Conservation (phyloP, 1,140 invertebrate genomes). For the Cydia fagiglandana region DNA sequence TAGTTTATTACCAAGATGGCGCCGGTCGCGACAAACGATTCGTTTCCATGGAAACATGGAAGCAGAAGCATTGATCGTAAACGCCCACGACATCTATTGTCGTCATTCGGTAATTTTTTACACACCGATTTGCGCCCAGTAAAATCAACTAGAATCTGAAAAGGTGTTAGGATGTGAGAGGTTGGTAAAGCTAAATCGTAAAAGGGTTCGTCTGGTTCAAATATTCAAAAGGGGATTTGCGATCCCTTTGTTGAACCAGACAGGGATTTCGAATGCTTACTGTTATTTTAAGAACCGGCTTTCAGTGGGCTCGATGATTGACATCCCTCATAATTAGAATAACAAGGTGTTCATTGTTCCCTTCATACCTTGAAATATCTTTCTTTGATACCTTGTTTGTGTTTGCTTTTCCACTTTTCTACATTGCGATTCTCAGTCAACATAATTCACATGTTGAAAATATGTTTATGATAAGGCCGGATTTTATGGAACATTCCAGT, state of each 20-base stretch:
- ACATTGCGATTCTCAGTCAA: too few relatives aligned
- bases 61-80: conserved; percentile 21
- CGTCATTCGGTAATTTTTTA: not conserved
- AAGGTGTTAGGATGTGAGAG: not conserved
- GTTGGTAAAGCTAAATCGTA: not conserved
- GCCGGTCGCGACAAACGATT: not conserved
- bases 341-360: not conserved
- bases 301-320: not conserved
- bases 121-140: not conserved
- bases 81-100: conserved; percentile 26
- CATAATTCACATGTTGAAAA: too few relatives aligned
- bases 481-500: too few relatives aligned
- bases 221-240: conserved; percentile 2
- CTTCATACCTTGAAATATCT: not conserved
- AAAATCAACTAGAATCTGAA: not conserved
- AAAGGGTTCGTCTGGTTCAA: not conserved
- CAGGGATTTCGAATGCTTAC: not conserved
- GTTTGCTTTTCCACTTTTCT: not conserved
- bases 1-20: not conserved
- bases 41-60: conserved; percentile 13
- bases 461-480: too few relatives aligned
- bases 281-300: conserved; percentile 10
- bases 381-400: not conserved
- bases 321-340: conserved; percentile 5
- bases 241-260: not conserved